phyloP scores from a whole-genome alignment of 2,888 invertebrate genomes.

The Drosophila fungiperda region DNA sequence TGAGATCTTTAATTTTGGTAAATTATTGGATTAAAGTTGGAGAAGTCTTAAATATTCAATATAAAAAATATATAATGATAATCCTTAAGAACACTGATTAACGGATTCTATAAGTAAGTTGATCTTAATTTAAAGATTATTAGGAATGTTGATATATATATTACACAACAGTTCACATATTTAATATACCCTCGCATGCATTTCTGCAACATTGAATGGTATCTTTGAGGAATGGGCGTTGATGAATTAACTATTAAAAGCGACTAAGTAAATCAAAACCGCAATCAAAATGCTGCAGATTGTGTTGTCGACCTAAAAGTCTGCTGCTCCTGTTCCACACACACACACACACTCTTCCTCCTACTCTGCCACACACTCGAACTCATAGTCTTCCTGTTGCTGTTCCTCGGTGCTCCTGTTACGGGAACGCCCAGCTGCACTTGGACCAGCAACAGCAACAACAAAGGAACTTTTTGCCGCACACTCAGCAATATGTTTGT shows the following conservation, averaged over 20 bases:
- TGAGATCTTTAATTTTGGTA: neutral
- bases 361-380: neutral
- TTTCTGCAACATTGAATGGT: neutral
- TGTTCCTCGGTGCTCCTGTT: conserved; percentile 52
- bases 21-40: neutral
- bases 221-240: conserved; percentile 29
- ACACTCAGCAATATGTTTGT: conserved; percentile 14
- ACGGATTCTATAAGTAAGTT: neutral
- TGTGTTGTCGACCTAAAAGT: conserved; percentile 21
- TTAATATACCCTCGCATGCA: neutral
- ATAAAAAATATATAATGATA: neutral
- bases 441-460: conserved; percentile 26
- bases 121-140: neutral
- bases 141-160: neutral
- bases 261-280: conserved; percentile 51
- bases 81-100: neutral
- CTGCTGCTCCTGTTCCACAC: conserved; percentile 23
- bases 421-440: conserved; percentile 70
- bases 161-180: neutral
- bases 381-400: conserved; percentile 27
- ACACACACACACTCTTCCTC: neutral
- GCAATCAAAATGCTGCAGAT: conserved; percentile 41
- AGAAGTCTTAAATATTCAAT: neutral
- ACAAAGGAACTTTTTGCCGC: conserved; percentile 52
- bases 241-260: conserved; percentile 41